Percentiles rank a stretch among this genome's conserved stretches.
phyloP scores from a whole-genome alignment of 92 coral and sea anemone genomes.

The Palythoa caribaeorum region DNA sequence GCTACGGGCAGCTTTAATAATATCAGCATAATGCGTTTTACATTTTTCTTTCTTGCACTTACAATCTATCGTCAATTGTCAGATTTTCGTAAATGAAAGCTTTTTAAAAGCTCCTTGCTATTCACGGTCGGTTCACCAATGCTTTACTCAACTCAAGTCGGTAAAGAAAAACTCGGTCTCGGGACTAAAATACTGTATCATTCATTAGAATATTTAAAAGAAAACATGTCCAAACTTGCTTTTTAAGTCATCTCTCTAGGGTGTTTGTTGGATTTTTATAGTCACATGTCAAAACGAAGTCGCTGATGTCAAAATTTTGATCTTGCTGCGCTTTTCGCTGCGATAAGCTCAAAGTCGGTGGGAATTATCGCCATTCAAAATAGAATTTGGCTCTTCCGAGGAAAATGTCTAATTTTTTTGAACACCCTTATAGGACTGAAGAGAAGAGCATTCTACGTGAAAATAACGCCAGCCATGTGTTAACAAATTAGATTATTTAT shows the following conservation, averaged over 20 bases:
- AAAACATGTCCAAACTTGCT: slow-evolving; percentile 28
- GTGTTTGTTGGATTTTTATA: neutral
- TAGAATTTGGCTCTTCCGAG: neutral
- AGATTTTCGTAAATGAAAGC: neutral
- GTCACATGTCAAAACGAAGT: neutral
- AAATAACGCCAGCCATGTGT: neutral
- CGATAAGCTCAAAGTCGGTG: neutral
- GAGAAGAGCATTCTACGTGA: neutral
- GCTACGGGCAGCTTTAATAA: neutral
- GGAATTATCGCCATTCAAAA: neutral
- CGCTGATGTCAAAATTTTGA: neutral
- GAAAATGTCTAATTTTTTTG: neutral
- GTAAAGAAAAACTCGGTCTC: neutral
- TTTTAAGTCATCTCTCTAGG: neutral
- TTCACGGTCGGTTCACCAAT: neutral
- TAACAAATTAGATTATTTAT: neutral
- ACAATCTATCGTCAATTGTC: neutral
- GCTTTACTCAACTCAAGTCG: neutral
- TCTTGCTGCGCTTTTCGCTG: neutral
- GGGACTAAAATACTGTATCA: slow-evolving; percentile 25
- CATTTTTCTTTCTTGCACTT: neutral
- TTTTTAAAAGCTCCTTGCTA: too few species aligned
- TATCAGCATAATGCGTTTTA: neutral
- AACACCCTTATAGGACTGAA: neutral
- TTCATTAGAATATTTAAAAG: neutral